Evolutionary conservation across 2,888 invertebrate genomes (phyloP).

Genomic region (Sthenelais limicola): DNA sequence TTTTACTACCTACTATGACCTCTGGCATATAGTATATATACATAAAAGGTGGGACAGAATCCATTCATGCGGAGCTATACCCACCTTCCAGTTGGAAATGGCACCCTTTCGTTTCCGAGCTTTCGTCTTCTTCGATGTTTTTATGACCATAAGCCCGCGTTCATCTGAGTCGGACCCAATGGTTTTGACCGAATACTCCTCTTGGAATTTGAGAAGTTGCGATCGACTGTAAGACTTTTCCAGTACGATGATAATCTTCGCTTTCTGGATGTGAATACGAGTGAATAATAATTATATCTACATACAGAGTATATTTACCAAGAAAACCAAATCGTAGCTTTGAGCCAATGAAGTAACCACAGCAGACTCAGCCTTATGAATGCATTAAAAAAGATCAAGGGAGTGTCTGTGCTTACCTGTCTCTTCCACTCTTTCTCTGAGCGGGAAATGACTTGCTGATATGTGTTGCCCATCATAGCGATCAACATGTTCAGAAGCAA

Average conservation of each 20-base stretch:
- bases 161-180: slow-evolving; percentile 75
- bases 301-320: too few species aligned
- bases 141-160: slow-evolving; percentile 97
- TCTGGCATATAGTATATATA: too few species aligned
- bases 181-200: slow-evolving; percentile 94
- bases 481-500: slow-evolving; percentile 96
- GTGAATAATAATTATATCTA: too few species aligned
- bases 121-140: slow-evolving; percentile 94
- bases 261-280: too few species aligned
- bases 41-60: too few species aligned
- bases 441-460: slow-evolving; percentile 96
- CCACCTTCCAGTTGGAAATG: slow-evolving; percentile 96
- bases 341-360: too few species aligned
- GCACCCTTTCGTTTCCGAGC: slow-evolving; percentile 97
- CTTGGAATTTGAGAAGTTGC: slow-evolving; percentile 90
- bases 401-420: slow-evolving; percentile 70
- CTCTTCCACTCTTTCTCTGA: slow-evolving; percentile 98
- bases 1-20: neutral
- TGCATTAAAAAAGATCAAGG: too few species aligned
- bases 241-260: slow-evolving; percentile 96
- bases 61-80: too few species aligned
- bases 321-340: too few species aligned
- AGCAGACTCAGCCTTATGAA: too few species aligned
- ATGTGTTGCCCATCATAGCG: slow-evolving; percentile 99
- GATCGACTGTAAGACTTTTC: slow-evolving; percentile 93